phyloP scores from a whole-genome alignment of 2,888 invertebrate genomes.

The Dryococelus australis region DNA sequence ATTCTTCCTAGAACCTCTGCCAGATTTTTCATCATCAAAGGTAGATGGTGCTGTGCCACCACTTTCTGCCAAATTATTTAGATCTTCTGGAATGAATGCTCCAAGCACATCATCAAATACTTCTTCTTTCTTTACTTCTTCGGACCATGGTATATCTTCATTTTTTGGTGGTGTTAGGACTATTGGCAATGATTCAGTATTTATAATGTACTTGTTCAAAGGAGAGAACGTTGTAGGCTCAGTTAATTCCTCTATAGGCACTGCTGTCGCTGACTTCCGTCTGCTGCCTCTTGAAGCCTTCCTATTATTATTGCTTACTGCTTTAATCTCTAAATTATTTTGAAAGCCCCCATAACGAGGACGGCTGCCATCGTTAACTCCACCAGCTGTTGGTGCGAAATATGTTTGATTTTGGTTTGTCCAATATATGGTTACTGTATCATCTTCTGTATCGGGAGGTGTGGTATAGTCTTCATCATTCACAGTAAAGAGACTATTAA shows the following conservation, averaged over 20 bases:
- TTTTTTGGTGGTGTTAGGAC: slow-evolving; percentile 6
- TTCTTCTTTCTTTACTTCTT: slow-evolving; percentile 30
- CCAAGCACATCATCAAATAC: slow-evolving; percentile 49
- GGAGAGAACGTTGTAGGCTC: slow-evolving; percentile 29
- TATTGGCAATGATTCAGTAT: background rate
- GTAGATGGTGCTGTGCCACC: slow-evolving; percentile 48
- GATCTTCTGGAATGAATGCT: slow-evolving; percentile 54
- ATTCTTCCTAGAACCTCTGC: background rate
- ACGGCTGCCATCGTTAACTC: slow-evolving; percentile 49
- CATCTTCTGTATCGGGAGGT: slow-evolving; percentile 31
- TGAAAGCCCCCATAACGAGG: slow-evolving; percentile 54
- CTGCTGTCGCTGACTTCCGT: background rate
- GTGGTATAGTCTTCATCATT: slow-evolving; percentile 26
- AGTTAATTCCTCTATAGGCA: background rate
- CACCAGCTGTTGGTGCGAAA: slow-evolving; percentile 52
- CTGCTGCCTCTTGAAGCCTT: background rate
- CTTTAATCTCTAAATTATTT: slow-evolving; percentile 47
- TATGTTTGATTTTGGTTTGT: slow-evolving; percentile 31
- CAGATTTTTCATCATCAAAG: slow-evolving; percentile 33
- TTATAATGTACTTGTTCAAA: background rate
- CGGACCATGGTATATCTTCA: background rate
- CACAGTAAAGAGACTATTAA: background rate
- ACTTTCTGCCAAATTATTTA: slow-evolving; percentile 52
- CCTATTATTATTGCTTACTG: background rate
- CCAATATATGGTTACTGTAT: slow-evolving; percentile 28